Base-by-base conservation (phyloP, 2,888 invertebrate species). In the Drosophila merina region DNA sequence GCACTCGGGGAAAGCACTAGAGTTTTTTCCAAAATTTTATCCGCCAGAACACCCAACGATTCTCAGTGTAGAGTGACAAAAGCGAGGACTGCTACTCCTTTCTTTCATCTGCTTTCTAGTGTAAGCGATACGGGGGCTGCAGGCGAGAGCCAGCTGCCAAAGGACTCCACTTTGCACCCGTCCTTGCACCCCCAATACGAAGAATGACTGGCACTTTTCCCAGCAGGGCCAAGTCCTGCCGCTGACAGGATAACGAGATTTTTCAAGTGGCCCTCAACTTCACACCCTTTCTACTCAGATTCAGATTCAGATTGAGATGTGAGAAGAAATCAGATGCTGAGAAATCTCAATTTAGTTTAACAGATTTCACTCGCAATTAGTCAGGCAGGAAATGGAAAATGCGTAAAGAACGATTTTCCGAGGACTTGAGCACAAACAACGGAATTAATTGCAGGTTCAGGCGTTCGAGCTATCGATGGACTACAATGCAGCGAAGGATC, bases 191-290 rank as follows among this genome's bases (percentile, higher is more conserved):
- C 49, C 49, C 44, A 57, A 38, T 31, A 54, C 20, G 50, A 48
- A 73, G 50, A 48, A 73, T 81, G 83, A 84, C 86, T 82, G 77
- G 59, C 85, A 77, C 49, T 69, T 80, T 74, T 76, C 49, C 58
- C 76, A 68, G 60, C 58, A 30, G 26, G 42, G 28, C 47, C 56
- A 33, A 66, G 63, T 74, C 57, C 79, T 82, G 79, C 75, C 69
- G 80, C 71, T 88, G 89, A 89, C 89, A 90, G 89, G 79, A 88
- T 90, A 89, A 89, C 88, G 89, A 90, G 89, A 89, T 89, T 89
- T 75, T 83, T 90, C 80, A 87, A 89, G 89, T 90, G 90, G 79
- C 56, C 75, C 58, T 36, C 49, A 75, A 49, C 57, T 84, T 86
- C 75, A 79, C 87, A 85, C 87, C 85, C 80, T 70, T 52, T 25